A percentile compares a stretch with the other conserved stretches of the same genome.
Conservation (phyloP, 2,113 vertebrate genomes). For the Galeopterus variegatus region DNA sequence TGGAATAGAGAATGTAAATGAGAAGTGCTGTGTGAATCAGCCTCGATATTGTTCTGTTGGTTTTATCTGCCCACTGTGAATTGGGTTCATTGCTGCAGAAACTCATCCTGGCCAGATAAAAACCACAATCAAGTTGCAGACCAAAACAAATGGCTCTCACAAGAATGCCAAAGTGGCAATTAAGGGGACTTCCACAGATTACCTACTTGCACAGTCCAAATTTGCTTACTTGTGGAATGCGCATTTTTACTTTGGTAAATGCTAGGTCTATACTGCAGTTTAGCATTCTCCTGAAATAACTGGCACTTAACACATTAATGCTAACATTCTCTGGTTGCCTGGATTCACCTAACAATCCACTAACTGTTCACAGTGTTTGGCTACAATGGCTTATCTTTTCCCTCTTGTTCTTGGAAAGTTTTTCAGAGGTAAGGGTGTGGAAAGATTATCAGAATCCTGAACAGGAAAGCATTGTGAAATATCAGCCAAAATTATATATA, state of each 20-base stretch:
- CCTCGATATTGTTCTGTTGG: not conserved
- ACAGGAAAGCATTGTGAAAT: not conserved
- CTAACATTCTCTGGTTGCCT: not conserved
- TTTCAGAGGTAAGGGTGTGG: not conserved
- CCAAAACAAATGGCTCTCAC: slow-evolving; percentile 39
- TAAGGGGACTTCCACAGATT: not conserved
- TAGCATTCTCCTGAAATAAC: not conserved
- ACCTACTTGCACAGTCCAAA: not conserved
- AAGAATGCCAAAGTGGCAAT: not conserved
- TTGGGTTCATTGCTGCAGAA: slow-evolving; percentile 18
- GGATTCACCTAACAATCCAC: not conserved
- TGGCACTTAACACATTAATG: not conserved
- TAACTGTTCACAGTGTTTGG: not conserved
- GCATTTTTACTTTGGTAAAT: not conserved
- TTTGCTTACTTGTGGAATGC: not conserved
- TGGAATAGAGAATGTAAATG: not conserved
- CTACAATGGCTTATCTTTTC: not conserved
- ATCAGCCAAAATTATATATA: not conserved
- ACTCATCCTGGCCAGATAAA: slow-evolving; percentile 6
- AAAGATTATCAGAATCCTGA: not conserved
- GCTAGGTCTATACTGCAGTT: not conserved
- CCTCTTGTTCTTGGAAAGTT: not conserved
- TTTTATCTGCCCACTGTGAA: not conserved
- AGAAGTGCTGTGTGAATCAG: slow-evolving; percentile 39
- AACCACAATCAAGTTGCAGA: not conserved